A percentile compares a stretch with the other conserved stretches of the same genome.
Evolutionary conservation across 2,113 vertebrate genomes (phyloP).

Genomic region (Ptychochromis oligacanthus): DNA sequence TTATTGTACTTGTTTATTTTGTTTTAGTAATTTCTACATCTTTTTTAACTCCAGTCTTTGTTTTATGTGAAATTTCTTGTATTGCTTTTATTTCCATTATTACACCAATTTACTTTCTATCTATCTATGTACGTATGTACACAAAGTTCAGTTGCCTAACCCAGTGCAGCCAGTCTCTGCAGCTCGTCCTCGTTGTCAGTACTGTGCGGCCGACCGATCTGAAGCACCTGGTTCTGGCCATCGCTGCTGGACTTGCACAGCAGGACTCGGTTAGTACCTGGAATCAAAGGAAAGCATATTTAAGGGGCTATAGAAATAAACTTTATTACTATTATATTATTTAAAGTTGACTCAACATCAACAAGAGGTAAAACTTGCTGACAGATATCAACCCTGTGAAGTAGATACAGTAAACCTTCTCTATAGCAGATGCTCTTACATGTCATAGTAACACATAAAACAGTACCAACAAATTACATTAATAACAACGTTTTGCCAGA

Average conservation of each 20-base stretch:
- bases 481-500: neutral
- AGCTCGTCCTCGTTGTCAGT: slow-evolving; percentile 96
- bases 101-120: neutral
- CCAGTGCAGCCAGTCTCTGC: slow-evolving; percentile 90
- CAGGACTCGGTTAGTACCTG: slow-evolving; percentile 94
- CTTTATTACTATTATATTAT: too few relatives aligned
- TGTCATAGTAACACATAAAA: neutral
- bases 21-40: too few relatives aligned
- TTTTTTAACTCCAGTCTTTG: neutral
- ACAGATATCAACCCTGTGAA: neutral
- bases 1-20: too few relatives aligned
- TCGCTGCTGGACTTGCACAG: slow-evolving; percentile 94
- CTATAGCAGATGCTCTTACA: neutral
- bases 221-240: slow-evolving; percentile 92
- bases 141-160: slow-evolving; percentile 73
- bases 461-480: too few relatives aligned
- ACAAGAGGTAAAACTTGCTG: neutral
- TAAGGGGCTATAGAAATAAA: too few relatives aligned
- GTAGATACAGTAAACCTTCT: neutral
- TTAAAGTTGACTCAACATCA: neutral
- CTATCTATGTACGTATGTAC: neutral
- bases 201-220: slow-evolving; percentile 91
- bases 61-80: neutral
- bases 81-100: neutral
- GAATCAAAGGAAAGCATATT: neutral